Conservation (phyloP, 2,113 vertebrate genomes). For the Thunnus maccoyii region DNA sequence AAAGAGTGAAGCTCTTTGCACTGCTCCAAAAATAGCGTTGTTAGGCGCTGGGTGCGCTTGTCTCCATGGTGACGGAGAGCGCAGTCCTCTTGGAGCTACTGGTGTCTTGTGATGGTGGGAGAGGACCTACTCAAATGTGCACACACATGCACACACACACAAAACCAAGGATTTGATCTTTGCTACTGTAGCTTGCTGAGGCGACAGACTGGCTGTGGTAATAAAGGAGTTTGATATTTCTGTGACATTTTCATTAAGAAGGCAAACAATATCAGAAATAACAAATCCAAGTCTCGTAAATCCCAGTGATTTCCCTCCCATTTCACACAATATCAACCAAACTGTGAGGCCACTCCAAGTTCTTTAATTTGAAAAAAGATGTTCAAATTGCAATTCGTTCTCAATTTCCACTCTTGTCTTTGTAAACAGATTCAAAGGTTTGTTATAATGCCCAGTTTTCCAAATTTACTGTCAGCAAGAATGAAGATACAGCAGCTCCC, state of each 20-base stretch:
- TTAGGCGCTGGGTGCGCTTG: conserved; percentile 85
- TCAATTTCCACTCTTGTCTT: not conserved
- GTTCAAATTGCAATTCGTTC: not conserved
- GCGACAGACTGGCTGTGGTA: conserved; percentile 3
- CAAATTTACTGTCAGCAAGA: not conserved
- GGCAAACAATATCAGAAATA: conserved; percentile 18
- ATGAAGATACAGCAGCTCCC: not conserved
- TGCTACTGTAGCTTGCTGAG: not conserved
- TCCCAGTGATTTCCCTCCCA: conserved; percentile 13
- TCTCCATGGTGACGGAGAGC: conserved; percentile 87
- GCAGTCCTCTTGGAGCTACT: conserved; percentile 80
- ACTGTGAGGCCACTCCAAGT: not conserved
- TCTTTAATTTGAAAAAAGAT: not conserved
- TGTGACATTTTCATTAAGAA: conserved; percentile 29
- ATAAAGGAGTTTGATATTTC: conserved; percentile 42
- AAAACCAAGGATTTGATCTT: conserved; percentile 30
- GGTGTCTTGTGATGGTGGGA: conserved; percentile 82
- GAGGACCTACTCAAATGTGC: conserved; percentile 71
- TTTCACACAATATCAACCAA: conserved; percentile 3
- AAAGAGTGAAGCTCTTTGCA: conserved; percentile 82
- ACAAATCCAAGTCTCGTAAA: conserved; percentile 23
- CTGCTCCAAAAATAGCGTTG: conserved; percentile 87
- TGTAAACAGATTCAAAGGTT: not conserved
- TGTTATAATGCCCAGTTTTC: not conserved
- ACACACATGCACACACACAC: conserved; percentile 33